Conservation (phyloP, 30 jellyfish, hydroid and myxozoan species). For the Aurelia aurita complex sp. Pacific region DNA sequence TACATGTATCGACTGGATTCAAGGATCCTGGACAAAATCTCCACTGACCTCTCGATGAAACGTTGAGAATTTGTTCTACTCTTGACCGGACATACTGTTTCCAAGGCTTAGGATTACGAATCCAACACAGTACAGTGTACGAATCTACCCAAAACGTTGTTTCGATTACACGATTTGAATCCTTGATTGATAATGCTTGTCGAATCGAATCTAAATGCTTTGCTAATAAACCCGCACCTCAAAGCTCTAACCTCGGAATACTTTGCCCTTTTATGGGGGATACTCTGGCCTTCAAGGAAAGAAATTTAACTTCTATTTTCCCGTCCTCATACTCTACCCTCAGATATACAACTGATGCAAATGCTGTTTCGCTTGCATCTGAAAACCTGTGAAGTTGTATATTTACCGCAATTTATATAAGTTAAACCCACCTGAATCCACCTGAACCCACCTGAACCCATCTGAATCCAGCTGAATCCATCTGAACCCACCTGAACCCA, state of each 20-base stretch:
- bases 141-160: constrained; percentile 30
- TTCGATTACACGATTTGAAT: background rate
- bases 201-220: background rate
- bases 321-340: background rate
- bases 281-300: constrained; percentile 18
- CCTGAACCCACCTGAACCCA: no score
- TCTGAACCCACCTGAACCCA: no score
- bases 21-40: constrained; percentile 29
- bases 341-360: constrained; percentile 14
- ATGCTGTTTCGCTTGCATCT: constrained; percentile 25
- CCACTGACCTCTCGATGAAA: constrained; percentile 10
- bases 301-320: background rate
- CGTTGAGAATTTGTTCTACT: constrained; percentile 9
- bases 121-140: constrained; percentile 23
- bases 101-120: constrained; percentile 18
- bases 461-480: no score
- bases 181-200: background rate
- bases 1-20: constrained; percentile 14
- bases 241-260: constrained; percentile 20
- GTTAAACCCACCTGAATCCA: no score
- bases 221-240: constrained; percentile 17
- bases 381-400: constrained; percentile 31
- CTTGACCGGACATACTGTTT: constrained; percentile 3
- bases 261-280: constrained; percentile 21
- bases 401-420: no score